These are phyloP conservation scores for Perognathus longimembris DNA, from an alignment of 2,113 vertebrate species.

Conservation along the genomic window DNA sequence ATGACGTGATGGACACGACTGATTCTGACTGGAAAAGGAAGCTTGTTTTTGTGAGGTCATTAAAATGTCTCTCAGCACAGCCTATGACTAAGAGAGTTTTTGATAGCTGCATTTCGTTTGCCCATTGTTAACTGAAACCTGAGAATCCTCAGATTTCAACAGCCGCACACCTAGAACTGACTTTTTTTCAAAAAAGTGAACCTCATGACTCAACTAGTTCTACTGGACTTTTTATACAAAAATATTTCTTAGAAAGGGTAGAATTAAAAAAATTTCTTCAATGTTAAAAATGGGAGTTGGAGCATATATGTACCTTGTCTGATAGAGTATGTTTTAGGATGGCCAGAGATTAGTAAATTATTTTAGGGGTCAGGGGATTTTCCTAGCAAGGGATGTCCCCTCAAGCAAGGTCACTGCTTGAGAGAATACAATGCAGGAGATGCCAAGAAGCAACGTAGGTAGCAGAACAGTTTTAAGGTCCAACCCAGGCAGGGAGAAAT, in stretches of 20 bases:
- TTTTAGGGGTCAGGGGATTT: not conserved
- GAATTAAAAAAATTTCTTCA: not conserved
- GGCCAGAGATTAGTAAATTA: not conserved
- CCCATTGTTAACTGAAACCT: not conserved
- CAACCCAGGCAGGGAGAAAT: not conserved
- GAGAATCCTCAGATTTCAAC: not conserved
- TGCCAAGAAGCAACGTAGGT: accelerated
- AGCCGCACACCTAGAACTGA: not conserved
- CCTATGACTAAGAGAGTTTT: not conserved
- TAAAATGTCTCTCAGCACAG: not conserved
- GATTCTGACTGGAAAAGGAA: not conserved
- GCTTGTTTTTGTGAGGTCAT: not conserved
- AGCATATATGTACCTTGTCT: not conserved
- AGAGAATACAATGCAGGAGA: not conserved
- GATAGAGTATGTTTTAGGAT: not conserved
- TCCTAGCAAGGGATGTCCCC: not conserved
- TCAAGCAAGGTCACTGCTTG: not conserved
- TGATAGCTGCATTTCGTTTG: not conserved
- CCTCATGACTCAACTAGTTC: not conserved
- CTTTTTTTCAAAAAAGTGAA: not conserved
- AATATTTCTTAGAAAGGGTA: not conserved
- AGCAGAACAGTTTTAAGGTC: not conserved
- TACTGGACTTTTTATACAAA: not conserved
- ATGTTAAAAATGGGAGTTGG: not conserved
- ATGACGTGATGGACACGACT: not conserved